Conservation (phyloP, 2,113 vertebrate species). For the Dipodomys ordii region DNA sequence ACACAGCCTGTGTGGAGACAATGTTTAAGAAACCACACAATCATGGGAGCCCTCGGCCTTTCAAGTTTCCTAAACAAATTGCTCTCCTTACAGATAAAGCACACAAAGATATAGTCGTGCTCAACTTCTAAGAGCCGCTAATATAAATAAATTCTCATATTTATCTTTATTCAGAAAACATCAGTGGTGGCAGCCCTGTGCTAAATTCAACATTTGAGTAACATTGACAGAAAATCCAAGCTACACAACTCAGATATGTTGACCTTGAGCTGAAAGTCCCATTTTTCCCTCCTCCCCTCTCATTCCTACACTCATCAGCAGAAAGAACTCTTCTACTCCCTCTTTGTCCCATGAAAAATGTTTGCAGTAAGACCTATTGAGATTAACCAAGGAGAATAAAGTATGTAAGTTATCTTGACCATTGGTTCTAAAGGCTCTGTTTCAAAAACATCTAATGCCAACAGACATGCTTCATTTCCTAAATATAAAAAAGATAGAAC, state of each 20-base stretch:
- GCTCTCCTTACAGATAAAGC: conserved; percentile 52
- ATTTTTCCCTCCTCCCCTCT: not conserved
- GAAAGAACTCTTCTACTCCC: not conserved
- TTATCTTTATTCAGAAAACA: conserved; percentile 52
- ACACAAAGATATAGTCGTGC: not conserved
- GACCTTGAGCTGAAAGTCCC: not conserved
- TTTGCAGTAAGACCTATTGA: not conserved
- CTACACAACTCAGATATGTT: not conserved
- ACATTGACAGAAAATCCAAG: not conserved
- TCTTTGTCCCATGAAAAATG: not conserved
- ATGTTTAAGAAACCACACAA: conserved; percentile 11
- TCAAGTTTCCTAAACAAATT: conserved; percentile 48
- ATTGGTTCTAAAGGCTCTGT: not conserved
- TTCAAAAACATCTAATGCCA: not conserved
- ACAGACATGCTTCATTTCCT: not conserved
- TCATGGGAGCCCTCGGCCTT: not conserved
- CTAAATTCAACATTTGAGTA: conserved; percentile 20
- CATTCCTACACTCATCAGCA: not conserved
- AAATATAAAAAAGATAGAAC: not conserved
- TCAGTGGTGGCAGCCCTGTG: not conserved
- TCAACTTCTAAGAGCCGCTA: conserved; percentile 43
- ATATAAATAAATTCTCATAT: conserved; percentile 31
- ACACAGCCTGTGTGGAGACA: not conserved
- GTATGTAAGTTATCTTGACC: not conserved
- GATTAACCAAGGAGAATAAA: not conserved